phyloP scores from a whole-genome alignment of 2,113 vertebrate genomes.

The Urocolius indicus region DNA sequence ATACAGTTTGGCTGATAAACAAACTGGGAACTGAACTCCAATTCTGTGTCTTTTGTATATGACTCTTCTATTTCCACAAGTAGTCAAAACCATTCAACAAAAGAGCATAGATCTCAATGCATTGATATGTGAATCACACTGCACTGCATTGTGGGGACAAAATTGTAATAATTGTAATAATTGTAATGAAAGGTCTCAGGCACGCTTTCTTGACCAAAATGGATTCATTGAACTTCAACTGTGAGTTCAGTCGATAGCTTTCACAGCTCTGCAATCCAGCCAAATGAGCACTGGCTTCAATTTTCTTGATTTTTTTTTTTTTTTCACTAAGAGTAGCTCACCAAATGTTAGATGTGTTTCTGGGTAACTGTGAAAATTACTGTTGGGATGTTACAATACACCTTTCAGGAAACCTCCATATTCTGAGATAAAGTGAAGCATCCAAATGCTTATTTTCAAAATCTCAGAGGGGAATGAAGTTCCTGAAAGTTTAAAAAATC shows the following conservation, averaged over 20 bases:
- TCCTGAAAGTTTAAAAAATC: neutral
- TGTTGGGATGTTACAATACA: neutral
- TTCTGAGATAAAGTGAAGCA: neutral
- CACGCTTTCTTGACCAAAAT: neutral
- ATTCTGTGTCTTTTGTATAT: neutral
- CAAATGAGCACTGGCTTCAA: neutral
- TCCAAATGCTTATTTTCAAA: neutral
- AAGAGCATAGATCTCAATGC: neutral
- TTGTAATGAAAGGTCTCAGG: neutral
- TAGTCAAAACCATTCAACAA: neutral
- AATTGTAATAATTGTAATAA: neutral
- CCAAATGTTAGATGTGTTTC: neutral
- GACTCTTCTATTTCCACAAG: neutral
- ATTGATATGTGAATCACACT: neutral
- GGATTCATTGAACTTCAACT: neutral
- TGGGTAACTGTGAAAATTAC: neutral
- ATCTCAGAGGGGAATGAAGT: neutral
- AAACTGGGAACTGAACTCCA: neutral
- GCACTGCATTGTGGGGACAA: neutral
- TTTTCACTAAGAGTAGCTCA: neutral
- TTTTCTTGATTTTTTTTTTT: neutral
- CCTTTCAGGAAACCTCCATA: fast-evolving
- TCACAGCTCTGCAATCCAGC: neutral
- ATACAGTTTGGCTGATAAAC: neutral
- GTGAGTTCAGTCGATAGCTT: neutral